These are phyloP conservation scores for Schizotus pectinicornis DNA, from an alignment of 2,888 invertebrate genomes.

Conservation along the genomic window DNA sequence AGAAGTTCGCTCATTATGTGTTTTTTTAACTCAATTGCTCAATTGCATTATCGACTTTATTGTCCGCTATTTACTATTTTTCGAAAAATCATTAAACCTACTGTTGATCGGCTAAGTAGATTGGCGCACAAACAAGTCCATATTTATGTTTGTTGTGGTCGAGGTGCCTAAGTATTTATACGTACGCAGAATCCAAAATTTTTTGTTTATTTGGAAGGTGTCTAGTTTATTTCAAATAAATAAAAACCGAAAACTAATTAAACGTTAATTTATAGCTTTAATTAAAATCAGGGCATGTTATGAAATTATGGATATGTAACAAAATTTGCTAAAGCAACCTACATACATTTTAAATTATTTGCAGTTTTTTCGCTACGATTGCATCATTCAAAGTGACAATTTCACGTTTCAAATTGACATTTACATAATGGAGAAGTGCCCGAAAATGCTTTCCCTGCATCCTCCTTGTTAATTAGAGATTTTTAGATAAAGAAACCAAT, in stretches of 20 bases:
- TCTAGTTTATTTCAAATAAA: background rate
- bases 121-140: too few relatives aligned
- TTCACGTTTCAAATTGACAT: slow-evolving; percentile 14
- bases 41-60: too few relatives aligned
- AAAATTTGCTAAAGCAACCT: slow-evolving; percentile 23
- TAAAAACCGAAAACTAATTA: slow-evolving; percentile 13
- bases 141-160: too few relatives aligned
- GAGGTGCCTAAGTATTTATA: too few relatives aligned
- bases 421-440: slow-evolving; percentile 11
- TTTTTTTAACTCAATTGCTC: too few relatives aligned
- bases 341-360: slow-evolving; percentile 22
- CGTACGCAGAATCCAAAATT: too few relatives aligned
- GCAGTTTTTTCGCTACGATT: slow-evolving; percentile 7
- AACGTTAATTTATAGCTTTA: slow-evolving; percentile 19
- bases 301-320: slow-evolving; percentile 24
- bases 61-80: too few relatives aligned
- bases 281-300: slow-evolving; percentile 13
- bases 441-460: slow-evolving; percentile 8
- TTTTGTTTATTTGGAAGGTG: slow-evolving; percentile 1
- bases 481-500: slow-evolving; percentile 20
- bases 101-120: too few relatives aligned
- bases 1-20: too few relatives aligned
- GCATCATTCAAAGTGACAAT: slow-evolving; percentile 25
- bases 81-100: background rate
- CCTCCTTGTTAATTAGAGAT: slow-evolving; percentile 24